Evolutionary conservation across 2,797 vertebrate species (phyloP).

Genomic region (Sebastes trivittatus): DNA sequence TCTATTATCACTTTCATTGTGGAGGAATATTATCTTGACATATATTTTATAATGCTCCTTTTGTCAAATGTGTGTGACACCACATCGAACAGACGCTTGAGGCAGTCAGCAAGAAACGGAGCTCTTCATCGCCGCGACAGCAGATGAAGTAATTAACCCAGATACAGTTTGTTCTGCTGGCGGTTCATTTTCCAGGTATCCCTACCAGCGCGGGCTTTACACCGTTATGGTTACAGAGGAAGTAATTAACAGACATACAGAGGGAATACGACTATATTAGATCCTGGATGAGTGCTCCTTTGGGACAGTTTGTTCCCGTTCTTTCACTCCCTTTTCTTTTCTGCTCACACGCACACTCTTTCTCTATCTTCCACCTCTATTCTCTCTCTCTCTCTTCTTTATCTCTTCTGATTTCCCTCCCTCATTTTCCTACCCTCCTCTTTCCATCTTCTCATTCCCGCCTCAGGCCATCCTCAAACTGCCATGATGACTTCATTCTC

Average conservation of each 20-base stretch:
- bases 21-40: no score
- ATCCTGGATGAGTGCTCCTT: conserved; percentile 69
- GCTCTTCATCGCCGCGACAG: not conserved
- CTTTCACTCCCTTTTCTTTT: conserved; percentile 55
- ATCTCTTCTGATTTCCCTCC: conserved; percentile 16
- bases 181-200: conserved; percentile 63
- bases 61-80: not conserved
- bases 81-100: conserved; percentile 3
- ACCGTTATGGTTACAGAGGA: conserved; percentile 56
- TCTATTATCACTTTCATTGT: not conserved
- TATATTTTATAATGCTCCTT: not conserved
- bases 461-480: conserved; percentile 63
- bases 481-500: conserved; percentile 74
- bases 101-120: conserved; percentile 18
- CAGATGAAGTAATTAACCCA: conserved; percentile 74
- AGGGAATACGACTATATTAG: conserved; percentile 77
- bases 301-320: conserved; percentile 72
- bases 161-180: conserved; percentile 57
- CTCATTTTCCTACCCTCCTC: conserved; percentile 10
- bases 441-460: conserved; percentile 18
- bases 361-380: not conserved
- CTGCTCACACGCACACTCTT: not conserved
- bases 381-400: not conserved
- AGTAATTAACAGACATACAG: conserved; percentile 78
- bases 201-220: conserved; percentile 27